Evolutionary conservation across 1,140 invertebrate species (phyloP).

Genomic region (Lethocerus indicus): DNA sequence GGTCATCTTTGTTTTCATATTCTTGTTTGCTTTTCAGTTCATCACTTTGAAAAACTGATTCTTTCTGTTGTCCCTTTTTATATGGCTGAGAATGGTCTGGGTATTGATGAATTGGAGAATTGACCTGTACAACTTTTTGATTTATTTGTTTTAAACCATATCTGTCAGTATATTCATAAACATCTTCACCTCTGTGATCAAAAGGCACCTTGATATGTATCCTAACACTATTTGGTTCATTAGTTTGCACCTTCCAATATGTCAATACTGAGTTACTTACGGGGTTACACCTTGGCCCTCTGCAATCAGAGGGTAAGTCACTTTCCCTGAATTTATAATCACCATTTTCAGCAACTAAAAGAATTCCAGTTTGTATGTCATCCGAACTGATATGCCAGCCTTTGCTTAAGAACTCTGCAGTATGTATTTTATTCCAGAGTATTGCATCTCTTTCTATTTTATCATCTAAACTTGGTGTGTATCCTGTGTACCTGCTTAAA

Average conservation of each 20-base stretch:
- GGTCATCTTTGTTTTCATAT: no score
- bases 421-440: conserved; percentile 14
- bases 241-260: conserved; percentile 13
- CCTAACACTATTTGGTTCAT: conserved; percentile 9
- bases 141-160: conserved; percentile 12
- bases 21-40: no score
- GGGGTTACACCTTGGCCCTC: conserved; percentile 3
- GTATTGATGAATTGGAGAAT: no score
- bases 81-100: no score
- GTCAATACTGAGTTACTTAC: conserved; percentile 10
- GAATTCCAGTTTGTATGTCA: conserved; percentile 6
- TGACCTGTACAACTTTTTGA: no score
- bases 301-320: conserved; percentile 8
- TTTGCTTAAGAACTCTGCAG: conserved; percentile 6
- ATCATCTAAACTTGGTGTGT: conserved; percentile 15
- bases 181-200: conserved; percentile 9
- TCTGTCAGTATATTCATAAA: conserved; percentile 14
- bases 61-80: no score
- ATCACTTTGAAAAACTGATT: no score
- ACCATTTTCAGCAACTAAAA: conserved; percentile 6
- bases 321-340: conserved; percentile 13
- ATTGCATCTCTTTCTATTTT: conserved; percentile 14
- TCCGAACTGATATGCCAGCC: no score
- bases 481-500: conserved; percentile 13
- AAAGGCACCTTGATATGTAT: conserved; percentile 14